Evolutionary conservation across 64 coral and sea anemone species (phyloP).

Genomic region (Pocillopora damicornis): DNA sequence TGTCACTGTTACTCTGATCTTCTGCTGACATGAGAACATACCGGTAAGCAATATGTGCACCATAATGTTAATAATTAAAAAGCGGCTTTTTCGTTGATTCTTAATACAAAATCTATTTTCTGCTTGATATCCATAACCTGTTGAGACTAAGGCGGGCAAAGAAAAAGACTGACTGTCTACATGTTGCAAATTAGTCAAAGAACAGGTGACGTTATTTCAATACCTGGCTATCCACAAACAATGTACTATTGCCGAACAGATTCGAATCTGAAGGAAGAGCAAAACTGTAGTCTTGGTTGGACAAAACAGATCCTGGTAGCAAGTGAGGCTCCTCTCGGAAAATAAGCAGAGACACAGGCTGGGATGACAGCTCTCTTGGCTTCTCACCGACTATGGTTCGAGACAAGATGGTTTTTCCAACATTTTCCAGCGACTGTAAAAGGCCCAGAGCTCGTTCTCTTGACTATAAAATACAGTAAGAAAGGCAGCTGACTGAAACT

Average conservation of each 20-base stretch:
- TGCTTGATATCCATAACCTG: no score
- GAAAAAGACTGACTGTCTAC: no score
- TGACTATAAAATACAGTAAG: neutral
- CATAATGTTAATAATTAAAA: no score
- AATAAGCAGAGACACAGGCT: neutral
- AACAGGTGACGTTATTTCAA: no score
- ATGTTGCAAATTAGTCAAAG: no score
- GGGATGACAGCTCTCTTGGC: neutral
- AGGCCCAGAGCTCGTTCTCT: neutral
- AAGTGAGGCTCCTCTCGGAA: neutral
- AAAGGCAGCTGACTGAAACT: no score
- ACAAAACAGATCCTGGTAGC: slow-evolving; percentile 7
- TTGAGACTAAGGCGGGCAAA: no score
- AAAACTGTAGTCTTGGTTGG: neutral
- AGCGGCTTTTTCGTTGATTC: no score
- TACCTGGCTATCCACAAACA: slow-evolving; percentile 46
- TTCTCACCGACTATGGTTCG: slow-evolving; percentile 14
- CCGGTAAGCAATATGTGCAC: no score
- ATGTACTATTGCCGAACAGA: neutral
- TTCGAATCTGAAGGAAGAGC: slow-evolving; percentile 4
- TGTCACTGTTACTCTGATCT: no score
- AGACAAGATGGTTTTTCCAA: slow-evolving; percentile 37
- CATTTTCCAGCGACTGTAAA: slow-evolving; percentile 3
- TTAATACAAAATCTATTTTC: no score
- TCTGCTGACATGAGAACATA: no score